These are phyloP conservation scores for Hydriomena furcata DNA, from an alignment of 2,888 invertebrate genomes.

Conservation along the genomic window DNA sequence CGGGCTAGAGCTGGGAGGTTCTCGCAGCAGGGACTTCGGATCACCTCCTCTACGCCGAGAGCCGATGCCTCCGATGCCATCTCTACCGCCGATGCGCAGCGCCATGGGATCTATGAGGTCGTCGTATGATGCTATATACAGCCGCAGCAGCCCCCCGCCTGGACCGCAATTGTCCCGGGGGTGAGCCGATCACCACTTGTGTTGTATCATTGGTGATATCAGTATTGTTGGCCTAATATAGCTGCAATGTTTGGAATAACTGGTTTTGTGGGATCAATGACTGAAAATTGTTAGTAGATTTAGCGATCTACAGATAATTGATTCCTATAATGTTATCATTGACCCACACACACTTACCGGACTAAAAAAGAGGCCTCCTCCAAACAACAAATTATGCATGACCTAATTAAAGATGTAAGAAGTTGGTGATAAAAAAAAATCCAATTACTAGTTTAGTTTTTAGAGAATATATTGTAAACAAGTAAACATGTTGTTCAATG, in stretches of 20 bases:
- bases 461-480: too few species aligned
- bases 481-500: slow-evolving; percentile 8
- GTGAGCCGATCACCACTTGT: slow-evolving; percentile 54
- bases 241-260: not conserved
- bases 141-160: slow-evolving; percentile 90
- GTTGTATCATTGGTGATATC: slow-evolving; percentile 16
- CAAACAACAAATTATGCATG: not conserved
- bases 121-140: slow-evolving; percentile 92
- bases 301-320: too few species aligned
- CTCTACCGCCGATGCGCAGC: slow-evolving; percentile 84
- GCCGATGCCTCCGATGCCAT: slow-evolving; percentile 91
- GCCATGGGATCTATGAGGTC: slow-evolving; percentile 88
- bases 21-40: slow-evolving; percentile 85
- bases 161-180: slow-evolving; percentile 81
- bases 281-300: not conserved
- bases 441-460: too few species aligned
- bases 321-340: too few species aligned
- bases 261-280: not conserved
- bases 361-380: too few species aligned
- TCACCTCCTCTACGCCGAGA: slow-evolving; percentile 91
- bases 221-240: slow-evolving; percentile 13
- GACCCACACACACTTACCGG: too few species aligned
- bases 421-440: too few species aligned
- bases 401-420: not conserved
- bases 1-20: slow-evolving; percentile 81